A percentile compares a stretch with the other conserved stretches of the same genome.
Evolutionary conservation across 2,888 invertebrate genomes (phyloP).

Genomic region (Agonum fuliginosum): DNA sequence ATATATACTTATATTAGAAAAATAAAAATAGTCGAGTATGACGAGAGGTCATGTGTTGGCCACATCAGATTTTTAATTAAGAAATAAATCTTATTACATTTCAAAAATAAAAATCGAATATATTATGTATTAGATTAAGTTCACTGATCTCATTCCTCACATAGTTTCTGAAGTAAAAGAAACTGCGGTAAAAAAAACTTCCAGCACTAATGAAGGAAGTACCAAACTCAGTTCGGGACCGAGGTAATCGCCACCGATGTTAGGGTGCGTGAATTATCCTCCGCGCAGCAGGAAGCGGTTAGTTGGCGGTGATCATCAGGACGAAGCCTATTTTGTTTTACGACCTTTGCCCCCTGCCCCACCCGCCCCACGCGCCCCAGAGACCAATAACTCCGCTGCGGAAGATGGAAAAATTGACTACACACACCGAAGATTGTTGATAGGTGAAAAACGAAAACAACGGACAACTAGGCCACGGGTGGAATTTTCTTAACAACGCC

Average conservation of each 20-base stretch:
- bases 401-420: slow-evolving; percentile 67
- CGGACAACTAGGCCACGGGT: not conserved
- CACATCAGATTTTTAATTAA: too few relatives aligned
- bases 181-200: not conserved
- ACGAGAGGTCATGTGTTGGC: too few relatives aligned
- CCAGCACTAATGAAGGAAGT: not conserved
- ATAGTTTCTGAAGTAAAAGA: not conserved
- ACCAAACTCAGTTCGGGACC: not conserved
- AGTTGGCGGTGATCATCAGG: slow-evolving; percentile 62
- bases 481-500: not conserved
- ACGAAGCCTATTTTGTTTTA: slow-evolving; percentile 66
- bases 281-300: not conserved
- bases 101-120: too few relatives aligned
- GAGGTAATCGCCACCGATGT: not conserved
- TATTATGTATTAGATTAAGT: too few relatives aligned
- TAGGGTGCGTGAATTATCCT: slow-evolving; percentile 19
- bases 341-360: slow-evolving; percentile 62
- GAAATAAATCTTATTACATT: too few relatives aligned
- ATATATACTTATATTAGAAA: too few relatives aligned
- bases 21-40: too few relatives aligned
- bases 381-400: slow-evolving; percentile 65
- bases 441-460: slow-evolving; percentile 41
- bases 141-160: too few relatives aligned
- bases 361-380: slow-evolving; percentile 63
- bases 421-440: slow-evolving; percentile 57